Conservation (phyloP, 2,113 vertebrate species). For the Platysteira castanea region DNA sequence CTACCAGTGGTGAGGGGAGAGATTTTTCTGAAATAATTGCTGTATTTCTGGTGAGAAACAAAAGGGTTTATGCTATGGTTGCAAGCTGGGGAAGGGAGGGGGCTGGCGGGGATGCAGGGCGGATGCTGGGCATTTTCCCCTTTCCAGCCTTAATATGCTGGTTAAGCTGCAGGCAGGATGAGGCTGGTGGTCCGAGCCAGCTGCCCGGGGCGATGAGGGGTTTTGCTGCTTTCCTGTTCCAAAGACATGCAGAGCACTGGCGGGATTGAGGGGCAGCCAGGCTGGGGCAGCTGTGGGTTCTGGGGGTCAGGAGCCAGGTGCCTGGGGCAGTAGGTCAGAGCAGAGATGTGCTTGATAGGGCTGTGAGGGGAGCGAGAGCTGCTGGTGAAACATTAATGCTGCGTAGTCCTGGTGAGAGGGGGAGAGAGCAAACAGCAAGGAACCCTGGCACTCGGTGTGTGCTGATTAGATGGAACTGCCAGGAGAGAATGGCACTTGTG, state of each 20-base stretch:
- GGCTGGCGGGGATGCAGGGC: not conserved
- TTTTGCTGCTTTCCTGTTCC: not conserved
- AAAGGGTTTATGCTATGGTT: not conserved
- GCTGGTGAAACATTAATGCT: not conserved
- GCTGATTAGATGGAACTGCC: not conserved
- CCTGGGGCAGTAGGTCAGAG: not conserved
- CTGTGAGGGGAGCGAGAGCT: not conserved
- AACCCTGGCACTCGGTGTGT: not conserved
- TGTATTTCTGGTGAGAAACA: slow-evolving; percentile 4
- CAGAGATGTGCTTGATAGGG: not conserved
- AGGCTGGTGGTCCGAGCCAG: not conserved
- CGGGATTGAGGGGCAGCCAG: not conserved
- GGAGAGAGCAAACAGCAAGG: not conserved
- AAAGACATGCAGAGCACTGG: not conserved
- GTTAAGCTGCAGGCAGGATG: slow-evolving; percentile 26
- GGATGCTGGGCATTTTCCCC: not conserved
- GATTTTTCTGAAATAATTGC: slow-evolving; percentile 43
- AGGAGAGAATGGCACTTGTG: not conserved
- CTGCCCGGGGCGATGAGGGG: not conserved
- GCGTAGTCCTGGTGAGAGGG: not conserved
- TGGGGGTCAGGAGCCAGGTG: not conserved
- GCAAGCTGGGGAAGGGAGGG: not conserved
- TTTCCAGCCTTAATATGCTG: not conserved
- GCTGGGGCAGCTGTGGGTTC: not conserved
- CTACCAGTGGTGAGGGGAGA: not conserved